Conservation (phyloP, 2,113 vertebrate genomes). For the Micronycteris hirsuta region DNA sequence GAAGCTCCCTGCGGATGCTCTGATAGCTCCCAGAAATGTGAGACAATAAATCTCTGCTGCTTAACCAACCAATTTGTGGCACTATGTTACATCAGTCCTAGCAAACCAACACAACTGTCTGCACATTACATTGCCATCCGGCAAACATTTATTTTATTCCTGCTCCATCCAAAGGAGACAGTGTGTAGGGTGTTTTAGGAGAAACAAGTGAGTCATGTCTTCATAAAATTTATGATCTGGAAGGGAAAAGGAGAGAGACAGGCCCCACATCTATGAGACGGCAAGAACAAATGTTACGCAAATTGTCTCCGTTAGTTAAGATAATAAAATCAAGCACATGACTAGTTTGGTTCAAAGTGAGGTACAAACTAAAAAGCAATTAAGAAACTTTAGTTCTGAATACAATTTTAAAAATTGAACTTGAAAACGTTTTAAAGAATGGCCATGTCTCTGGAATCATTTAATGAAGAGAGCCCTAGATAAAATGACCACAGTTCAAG, state of each 20-base stretch:
- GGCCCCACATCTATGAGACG: background rate
- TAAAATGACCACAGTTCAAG: background rate
- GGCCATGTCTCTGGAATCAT: background rate
- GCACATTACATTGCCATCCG: background rate
- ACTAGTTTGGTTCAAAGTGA: background rate
- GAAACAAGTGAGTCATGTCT: background rate
- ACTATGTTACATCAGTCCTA: background rate
- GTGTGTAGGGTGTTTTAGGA: background rate
- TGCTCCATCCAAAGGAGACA: background rate
- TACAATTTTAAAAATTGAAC: background rate
- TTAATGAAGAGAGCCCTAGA: background rate
- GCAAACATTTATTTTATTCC: background rate
- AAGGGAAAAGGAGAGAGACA: background rate
- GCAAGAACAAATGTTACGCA: background rate
- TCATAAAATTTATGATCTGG: no score
- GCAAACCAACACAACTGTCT: background rate
- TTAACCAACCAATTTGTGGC: background rate
- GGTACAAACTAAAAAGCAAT: background rate
- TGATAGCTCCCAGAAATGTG: background rate
- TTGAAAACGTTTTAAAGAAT: background rate
- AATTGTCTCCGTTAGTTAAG: background rate
- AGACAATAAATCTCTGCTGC: background rate
- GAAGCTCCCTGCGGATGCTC: background rate
- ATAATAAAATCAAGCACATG: background rate
- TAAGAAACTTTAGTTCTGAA: background rate